Evolutionary conservation across 2,888 invertebrate species (phyloP).

Genomic region (Drosophila demipolita): DNA sequence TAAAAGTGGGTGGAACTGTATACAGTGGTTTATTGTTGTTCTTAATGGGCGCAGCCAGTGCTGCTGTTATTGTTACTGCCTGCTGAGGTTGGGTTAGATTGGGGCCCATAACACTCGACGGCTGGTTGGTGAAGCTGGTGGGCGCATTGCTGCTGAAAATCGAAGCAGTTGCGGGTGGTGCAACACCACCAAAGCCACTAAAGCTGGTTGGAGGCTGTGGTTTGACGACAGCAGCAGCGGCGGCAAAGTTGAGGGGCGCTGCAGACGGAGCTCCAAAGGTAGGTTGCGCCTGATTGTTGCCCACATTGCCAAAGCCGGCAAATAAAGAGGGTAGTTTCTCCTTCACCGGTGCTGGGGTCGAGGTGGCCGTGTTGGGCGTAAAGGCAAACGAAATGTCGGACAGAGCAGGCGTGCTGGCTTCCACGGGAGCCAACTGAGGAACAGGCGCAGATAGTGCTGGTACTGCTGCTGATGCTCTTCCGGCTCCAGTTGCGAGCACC

Average conservation of each 20-base stretch:
- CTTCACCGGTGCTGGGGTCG: conserved; percentile 80
- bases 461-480: neutral
- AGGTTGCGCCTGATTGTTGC: conserved; percentile 16
- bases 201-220: conserved; percentile 43
- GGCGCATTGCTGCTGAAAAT: conserved; percentile 15
- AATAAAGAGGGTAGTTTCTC: conserved; percentile 67
- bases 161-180: conserved; percentile 10
- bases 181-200: conserved; percentile 39
- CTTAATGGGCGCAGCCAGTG: neutral
- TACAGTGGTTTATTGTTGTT: conserved; percentile 74
- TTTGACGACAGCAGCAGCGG: conserved; percentile 41
- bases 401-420: conserved; percentile 13
- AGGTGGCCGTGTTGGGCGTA: conserved; percentile 73
- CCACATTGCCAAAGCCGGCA: conserved; percentile 43
- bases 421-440: neutral
- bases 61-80: neutral
- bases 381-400: conserved; percentile 73
- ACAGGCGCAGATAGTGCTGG: conserved; percentile 9
- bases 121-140: conserved; percentile 5
- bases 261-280: conserved; percentile 20
- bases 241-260: conserved; percentile 42
- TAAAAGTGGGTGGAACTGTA: conserved; percentile 79
- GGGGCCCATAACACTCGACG: neutral
- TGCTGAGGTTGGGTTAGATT: neutral
- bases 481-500: conserved; percentile 6